Conservation (phyloP, 2,797 vertebrate genomes). For the Anguilla marmorata region DNA sequence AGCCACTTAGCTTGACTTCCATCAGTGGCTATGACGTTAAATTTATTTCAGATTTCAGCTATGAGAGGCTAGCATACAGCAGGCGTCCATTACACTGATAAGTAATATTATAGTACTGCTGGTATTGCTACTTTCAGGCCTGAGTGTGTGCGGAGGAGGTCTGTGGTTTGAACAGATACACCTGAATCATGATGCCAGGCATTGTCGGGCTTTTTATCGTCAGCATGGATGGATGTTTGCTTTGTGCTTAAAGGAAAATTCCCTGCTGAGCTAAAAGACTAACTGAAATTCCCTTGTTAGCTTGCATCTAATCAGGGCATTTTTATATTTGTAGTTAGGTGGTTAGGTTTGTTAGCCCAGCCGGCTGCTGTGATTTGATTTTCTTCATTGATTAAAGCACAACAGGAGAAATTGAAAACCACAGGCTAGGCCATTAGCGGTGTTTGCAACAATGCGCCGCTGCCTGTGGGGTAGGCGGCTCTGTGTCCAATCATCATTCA, state of each 20-base stretch:
- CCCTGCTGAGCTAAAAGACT: slow-evolving; percentile 2
- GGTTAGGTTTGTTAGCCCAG: not conserved
- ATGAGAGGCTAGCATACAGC: not conserved
- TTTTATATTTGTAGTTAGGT: not conserved
- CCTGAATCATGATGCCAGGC: no score
- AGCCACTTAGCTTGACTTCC: no score
- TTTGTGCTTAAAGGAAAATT: not conserved
- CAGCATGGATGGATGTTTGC: not conserved
- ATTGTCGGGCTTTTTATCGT: not conserved
- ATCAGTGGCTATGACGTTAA: not conserved
- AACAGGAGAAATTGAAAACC: not conserved
- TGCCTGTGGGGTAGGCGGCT: no score
- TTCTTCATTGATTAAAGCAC: not conserved
- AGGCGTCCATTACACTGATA: not conserved
- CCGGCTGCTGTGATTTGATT: not conserved
- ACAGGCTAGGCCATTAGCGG: not conserved
- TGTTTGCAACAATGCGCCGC: not conserved
- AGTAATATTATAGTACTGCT: not conserved
- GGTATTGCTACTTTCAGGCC: not conserved
- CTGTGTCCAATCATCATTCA: not conserved
- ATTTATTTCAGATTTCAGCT: not conserved
- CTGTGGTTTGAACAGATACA: not conserved
- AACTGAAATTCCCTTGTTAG: not conserved
- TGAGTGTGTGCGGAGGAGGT: not conserved
- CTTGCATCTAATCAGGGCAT: not conserved